These are phyloP conservation scores for Micrastur ruficollis DNA, from an alignment of 2,797 vertebrate genomes.

Conservation along the genomic window DNA sequence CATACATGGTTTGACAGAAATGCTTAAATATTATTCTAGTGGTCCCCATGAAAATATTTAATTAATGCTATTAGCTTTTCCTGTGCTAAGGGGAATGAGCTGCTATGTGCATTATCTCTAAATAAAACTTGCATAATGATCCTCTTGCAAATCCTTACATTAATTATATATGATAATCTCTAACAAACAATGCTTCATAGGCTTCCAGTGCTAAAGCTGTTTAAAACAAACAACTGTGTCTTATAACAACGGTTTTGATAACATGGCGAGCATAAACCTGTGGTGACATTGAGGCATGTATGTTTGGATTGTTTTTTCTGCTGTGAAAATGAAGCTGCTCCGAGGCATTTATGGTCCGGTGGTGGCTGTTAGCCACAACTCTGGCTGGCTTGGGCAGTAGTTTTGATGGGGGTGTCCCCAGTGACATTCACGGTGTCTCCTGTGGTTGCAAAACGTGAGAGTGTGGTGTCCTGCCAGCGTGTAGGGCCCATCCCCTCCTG, in stretches of 20 bases:
- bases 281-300: not conserved
- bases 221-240: not conserved
- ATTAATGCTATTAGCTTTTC: conserved; percentile 5
- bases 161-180: conserved; percentile 25
- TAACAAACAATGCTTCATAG: not conserved
- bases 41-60: not conserved
- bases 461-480: fast-evolving
- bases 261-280: not conserved
- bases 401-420: not conserved
- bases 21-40: not conserved
- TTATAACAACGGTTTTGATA: not conserved
- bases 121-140: not conserved
- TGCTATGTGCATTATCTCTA: not conserved
- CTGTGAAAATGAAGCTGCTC: not conserved
- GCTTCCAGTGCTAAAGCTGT: not conserved
- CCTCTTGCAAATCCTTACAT: conserved; percentile 14
- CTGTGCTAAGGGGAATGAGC: not conserved
- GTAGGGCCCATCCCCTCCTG: not conserved
- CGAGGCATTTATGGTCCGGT: not conserved
- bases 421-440: not conserved
- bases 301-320: not conserved
- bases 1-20: not conserved
- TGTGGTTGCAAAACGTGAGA: not conserved
- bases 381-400: not conserved
- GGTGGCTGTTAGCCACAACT: not conserved